Percentiles rank a stretch among this genome's conserved stretches.
Conservation (phyloP, 1,140 invertebrate genomes). For the Himalopsyche phryganea region DNA sequence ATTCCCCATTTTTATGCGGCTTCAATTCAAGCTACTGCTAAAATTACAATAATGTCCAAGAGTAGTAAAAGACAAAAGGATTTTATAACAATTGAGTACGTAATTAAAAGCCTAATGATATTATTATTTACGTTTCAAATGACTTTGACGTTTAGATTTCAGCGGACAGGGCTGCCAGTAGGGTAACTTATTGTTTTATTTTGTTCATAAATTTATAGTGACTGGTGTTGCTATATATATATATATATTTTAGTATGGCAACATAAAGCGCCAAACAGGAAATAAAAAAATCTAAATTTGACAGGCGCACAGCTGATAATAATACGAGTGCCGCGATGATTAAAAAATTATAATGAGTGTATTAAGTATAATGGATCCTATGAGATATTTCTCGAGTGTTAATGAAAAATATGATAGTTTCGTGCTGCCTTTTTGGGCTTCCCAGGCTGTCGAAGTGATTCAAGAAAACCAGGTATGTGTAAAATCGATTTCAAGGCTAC, state of each 20-base stretch:
- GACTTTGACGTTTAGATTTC: no score
- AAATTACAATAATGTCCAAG: no score
- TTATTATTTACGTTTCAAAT: no score
- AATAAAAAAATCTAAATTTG: conserved; percentile 18
- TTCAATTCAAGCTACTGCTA: no score
- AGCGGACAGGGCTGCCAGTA: no score
- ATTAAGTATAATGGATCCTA: conserved; percentile 12
- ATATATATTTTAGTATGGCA: no score
- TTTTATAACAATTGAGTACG: no score
- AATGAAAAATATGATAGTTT: conserved; percentile 13
- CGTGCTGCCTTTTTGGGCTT: conserved; percentile 2
- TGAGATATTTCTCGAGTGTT: conserved; percentile 9
- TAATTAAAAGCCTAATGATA: no score
- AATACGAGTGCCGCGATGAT: conserved; percentile 4
- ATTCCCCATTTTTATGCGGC: conserved; percentile 85
- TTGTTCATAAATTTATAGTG: no score
- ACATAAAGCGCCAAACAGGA: neutral
- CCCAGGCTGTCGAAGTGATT: conserved; percentile 7
- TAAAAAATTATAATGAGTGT: conserved; percentile 11
- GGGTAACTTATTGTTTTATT: no score
- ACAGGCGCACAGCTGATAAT: conserved; percentile 26
- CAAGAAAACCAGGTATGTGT: conserved; percentile 21
- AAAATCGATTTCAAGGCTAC: conserved; percentile 26
- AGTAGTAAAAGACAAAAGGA: no score
- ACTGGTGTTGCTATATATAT: no score